These are phyloP conservation scores for Staurois parvus DNA, from an alignment of 2,797 vertebrate species.

Conservation along the genomic window DNA sequence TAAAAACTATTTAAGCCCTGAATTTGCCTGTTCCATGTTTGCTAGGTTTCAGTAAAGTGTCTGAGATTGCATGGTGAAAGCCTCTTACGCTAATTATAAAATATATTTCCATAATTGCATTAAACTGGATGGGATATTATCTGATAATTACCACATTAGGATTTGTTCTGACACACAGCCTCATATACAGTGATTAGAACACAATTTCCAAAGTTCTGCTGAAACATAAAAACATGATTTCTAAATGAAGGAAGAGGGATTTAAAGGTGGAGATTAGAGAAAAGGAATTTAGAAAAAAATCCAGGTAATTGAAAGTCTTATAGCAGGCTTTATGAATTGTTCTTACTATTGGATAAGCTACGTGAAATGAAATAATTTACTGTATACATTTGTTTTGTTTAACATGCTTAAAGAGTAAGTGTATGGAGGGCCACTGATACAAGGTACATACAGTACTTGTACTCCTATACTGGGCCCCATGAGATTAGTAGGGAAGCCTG, in stretches of 20 bases:
- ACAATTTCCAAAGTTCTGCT: conserved; percentile 20
- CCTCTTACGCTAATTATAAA: conserved; percentile 53
- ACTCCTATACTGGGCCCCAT: no score
- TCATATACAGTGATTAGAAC: conserved; percentile 37
- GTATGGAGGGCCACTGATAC: no score
- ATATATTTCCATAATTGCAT: conserved; percentile 53
- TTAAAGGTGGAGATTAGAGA: conserved; percentile 29
- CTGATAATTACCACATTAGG: conserved; percentile 52
- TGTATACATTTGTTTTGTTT: no score
- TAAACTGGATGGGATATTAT: conserved; percentile 41
- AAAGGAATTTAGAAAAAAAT: neutral
- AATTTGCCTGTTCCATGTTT: conserved; percentile 20
- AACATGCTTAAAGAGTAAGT: no score
- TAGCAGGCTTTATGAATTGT: no score
- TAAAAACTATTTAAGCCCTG: conserved; percentile 33
- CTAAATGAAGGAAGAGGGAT: conserved; percentile 4
- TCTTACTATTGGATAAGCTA: no score
- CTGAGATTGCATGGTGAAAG: conserved; percentile 32
- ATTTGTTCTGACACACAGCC: conserved; percentile 33
- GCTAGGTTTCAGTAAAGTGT: conserved; percentile 28
- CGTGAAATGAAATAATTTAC: no score
- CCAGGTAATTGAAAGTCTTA: neutral
- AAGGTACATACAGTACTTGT: no score
- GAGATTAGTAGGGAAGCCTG: no score
- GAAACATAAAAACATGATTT: conserved; percentile 27